Base-by-base conservation (phyloP, 1,140 invertebrate genomes). In the Phenacoccus solenopsis region DNA sequence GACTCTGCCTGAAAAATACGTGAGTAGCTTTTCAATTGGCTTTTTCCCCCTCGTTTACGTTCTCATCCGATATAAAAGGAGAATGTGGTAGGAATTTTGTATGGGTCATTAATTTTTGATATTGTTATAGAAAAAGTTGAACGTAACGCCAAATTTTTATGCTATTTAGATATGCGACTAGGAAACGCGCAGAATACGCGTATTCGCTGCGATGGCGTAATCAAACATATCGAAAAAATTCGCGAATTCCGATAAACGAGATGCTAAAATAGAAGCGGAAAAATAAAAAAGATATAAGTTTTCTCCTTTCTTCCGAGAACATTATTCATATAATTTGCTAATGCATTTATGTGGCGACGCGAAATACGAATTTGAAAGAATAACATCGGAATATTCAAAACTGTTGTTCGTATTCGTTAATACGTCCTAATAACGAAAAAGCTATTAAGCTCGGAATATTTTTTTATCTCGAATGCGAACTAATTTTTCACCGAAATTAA, bases 401-500 rank as follows among this genome's bases (percentile, higher is more conserved):
- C 20, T 49, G 38, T 10, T 49, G 20, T 49, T 49, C 38, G 13
- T 10, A 49, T 49, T 49, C 38, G 38, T 49, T 49, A 49, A 49
- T 49, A 49, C 38, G 20, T 49, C 38, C 38, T 49, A 49, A 49
- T 49, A 49, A 49, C 38, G 38, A 49, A 16, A 49, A 49, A 49
- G 38, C 38, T 49, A 49, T 49, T 49, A 49, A 49, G 13, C 20
- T 49, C 38, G 20, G 38, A 49, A 49, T 49, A 49, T 49, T 49
- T 49, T 49, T 49, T 49, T n/a, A 49, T 49, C 38, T 49, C 38
- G 38, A n/a, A 49, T 49, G 16, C 38, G 38, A 49, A 49, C 38
- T 49, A 49, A 49, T 49, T 49, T 49, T 49, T 49, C 38, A 49
- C 38, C 38, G 38, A 49, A 49, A 49, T 49, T 49, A 49, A 49